A percentile compares a stretch with the other conserved stretches of the same genome.
These are phyloP conservation scores for Planococcus citri DNA, from an alignment of 1,140 invertebrate genomes.

Conservation along the genomic window DNA sequence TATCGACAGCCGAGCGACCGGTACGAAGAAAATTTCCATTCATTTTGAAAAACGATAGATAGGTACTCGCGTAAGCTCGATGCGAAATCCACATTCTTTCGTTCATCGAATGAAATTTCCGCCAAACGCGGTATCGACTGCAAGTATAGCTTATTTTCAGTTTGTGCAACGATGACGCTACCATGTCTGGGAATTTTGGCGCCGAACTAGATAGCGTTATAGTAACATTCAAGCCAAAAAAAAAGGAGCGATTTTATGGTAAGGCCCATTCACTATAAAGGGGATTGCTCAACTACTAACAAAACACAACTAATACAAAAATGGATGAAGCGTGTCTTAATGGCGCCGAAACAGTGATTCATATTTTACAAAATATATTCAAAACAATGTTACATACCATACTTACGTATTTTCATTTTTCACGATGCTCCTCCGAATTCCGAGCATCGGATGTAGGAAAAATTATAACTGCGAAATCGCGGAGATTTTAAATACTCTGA, in stretches of 20 bases:
- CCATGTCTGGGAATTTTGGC: conserved; percentile 14
- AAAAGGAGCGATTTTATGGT: neutral
- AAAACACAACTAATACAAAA: conserved; percentile 12
- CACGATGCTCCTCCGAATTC: no score
- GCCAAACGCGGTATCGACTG: conserved; percentile 3
- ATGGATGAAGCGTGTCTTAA: conserved; percentile 1
- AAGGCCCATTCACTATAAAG: neutral
- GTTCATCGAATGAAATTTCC: neutral
- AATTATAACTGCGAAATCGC: no score
- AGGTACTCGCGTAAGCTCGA: no score
- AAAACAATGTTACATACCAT: no score
- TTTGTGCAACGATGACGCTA: conserved; percentile 13
- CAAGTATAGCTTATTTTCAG: neutral
- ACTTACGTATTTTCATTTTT: no score
- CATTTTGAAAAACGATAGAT: no score
- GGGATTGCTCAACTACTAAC: neutral
- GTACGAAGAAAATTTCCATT: no score
- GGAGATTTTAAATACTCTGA: no score
- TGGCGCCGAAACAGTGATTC: conserved; percentile 12
- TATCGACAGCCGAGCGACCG: no score
- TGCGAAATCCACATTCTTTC: no score
- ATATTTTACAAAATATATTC: neutral
- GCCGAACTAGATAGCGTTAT: conserved; percentile 14
- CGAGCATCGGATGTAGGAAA: no score
- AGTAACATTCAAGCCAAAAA: neutral